phyloP scores from a whole-genome alignment of 2,113 vertebrate genomes.

The Heliornis fulica region DNA sequence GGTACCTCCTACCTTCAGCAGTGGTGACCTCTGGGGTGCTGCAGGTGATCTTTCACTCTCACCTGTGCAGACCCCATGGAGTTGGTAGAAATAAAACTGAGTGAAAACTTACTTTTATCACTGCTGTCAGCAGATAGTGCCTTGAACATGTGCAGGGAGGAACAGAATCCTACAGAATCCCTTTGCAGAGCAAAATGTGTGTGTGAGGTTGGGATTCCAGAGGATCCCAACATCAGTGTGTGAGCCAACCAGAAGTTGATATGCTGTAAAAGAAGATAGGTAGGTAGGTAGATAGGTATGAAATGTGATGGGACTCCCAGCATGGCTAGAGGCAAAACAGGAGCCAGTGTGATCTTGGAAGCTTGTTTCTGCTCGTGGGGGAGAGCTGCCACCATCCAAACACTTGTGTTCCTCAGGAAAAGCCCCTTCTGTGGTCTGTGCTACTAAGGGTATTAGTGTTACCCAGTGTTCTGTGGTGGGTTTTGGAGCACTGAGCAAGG shows the following conservation, averaged over 20 bases:
- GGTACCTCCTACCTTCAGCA: background rate
- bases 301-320: background rate
- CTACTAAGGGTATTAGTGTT: background rate
- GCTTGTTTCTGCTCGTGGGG: background rate
- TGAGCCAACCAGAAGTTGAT: background rate
- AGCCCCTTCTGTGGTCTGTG: background rate
- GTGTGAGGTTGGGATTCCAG: background rate
- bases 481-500: background rate
- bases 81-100: background rate
- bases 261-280: background rate
- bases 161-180: too few relatives aligned
- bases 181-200: background rate
- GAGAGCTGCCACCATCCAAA: background rate
- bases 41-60: background rate
- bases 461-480: background rate
- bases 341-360: background rate
- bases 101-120: background rate
- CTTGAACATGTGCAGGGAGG: background rate
- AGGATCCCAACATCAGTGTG: background rate
- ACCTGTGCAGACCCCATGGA: background rate
- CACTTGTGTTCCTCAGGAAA: background rate
- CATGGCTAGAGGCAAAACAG: background rate
- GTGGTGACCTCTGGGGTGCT: background rate
- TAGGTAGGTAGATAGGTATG: too few relatives aligned
- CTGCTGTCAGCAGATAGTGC: background rate